A percentile compares a stretch with the other conserved stretches of the same genome.
Conservation (phyloP, 2,888 invertebrate species). For the Drosophila kambysellisi region DNA sequence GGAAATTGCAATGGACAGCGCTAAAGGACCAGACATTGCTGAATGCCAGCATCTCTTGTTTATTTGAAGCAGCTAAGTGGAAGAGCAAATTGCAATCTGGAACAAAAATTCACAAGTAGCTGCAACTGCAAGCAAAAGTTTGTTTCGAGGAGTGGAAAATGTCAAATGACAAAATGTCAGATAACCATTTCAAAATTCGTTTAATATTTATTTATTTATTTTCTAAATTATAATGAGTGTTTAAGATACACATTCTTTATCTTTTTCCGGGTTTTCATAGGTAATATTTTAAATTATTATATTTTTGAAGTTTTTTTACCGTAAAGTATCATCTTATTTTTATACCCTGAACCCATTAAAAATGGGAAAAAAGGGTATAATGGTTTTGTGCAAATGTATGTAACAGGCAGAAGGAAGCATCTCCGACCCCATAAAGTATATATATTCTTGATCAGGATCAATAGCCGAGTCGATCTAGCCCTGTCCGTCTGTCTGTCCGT, state of each 20-base stretch:
- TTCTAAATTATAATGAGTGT: accelerated
- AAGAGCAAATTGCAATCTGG: slow-evolving; percentile 34
- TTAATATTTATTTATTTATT: neutral
- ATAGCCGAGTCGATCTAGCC: too few relatives aligned
- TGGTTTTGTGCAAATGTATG: too few relatives aligned
- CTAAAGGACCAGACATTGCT: neutral
- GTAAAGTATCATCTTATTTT: neutral
- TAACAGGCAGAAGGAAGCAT: too few relatives aligned
- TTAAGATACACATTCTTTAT: neutral
- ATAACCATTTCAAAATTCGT: neutral
- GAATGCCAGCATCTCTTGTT: neutral
- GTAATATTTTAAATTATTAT: neutral
- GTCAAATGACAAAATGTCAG: neutral
- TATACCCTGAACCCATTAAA: too few relatives aligned
- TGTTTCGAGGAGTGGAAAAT: neutral
- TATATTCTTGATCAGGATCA: too few relatives aligned
- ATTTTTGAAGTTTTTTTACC: neutral
- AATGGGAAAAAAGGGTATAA: too few relatives aligned
- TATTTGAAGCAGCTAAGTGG: slow-evolving; percentile 8
- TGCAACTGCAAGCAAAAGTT: neutral
- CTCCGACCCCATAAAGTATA: too few relatives aligned
- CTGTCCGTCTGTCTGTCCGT: too few relatives aligned
- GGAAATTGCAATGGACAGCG: slow-evolving; percentile 2
- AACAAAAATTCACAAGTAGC: slow-evolving; percentile 20
- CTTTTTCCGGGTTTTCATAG: neutral